Base-by-base conservation (phyloP, 2,888 invertebrate genomes). In the Eupsilia transversa region DNA sequence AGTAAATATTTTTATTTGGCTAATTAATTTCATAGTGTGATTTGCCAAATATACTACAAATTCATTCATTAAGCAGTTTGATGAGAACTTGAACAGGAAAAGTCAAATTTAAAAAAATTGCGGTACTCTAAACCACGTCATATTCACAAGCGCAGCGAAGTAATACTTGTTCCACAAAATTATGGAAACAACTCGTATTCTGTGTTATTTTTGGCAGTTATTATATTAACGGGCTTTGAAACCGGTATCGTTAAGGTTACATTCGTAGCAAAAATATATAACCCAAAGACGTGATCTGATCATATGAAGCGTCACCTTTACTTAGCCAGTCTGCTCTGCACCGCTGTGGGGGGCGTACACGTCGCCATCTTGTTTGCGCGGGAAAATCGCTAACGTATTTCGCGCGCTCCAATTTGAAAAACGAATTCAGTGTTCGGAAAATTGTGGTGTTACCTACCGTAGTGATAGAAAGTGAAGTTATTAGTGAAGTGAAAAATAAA, bases 161-260 rank as follows among this genome's bases (percentile, higher is more conserved):
- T 79, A 77, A 77, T 82, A 72, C 80, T 38, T 77, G 80, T 79
- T 79, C 59, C 60, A 76, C 70, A 80, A 85, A 83, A 85, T 76
- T 82, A 86, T 85, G 82, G 84, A 83, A 87, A 85, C 74, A 75
- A 78, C 79, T 79, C 20, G 66, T 66, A 67, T 72, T 74, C 68
- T 74, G 86, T 85, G 89, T 89, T 92, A 92, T 92, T 92, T 93
- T 93, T 89, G 89, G 91, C 82, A 86, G 83, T 87, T 88, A 89
- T 89, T 87, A 87, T 88, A 89, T 90, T 89, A 90, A 90, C 89
- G 87, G 89, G 86, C 86, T 88, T 77, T 61, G 77, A 83, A 93
- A 93, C 93, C 93, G 92, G 93, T 93, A 87, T 84, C 81, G 80
- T 77, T 87, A 92, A 93, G 91, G 92, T 93, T 92, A 86, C 82